Base-by-base conservation (phyloP, 2,888 invertebrate genomes). In the Oligia latruncula region DNA sequence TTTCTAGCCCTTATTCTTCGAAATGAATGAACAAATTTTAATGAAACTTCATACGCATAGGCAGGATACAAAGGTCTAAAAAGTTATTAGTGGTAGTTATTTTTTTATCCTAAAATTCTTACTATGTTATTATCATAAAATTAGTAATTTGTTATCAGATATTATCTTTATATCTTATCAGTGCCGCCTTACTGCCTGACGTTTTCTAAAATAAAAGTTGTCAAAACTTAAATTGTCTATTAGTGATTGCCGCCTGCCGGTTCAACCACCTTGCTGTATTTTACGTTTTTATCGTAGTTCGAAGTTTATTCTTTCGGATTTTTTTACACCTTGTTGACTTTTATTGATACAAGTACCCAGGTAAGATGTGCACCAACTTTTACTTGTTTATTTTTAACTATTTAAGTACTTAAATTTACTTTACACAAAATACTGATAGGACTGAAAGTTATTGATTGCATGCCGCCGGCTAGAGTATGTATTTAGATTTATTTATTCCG, bases 401-500 rank as follows among this genome's bases (percentile, higher is more conserved):
- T 78, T 55, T 68, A 29, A 29, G 29, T 29, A 46, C 3, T n/a
- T 40, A 60, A 2, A 40, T 73, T 46, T 8, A 43, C 5, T 3
- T 2, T 29, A 65, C 23, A 40, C 23, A 23, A 65, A 23, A 11
- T 65, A 13, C 0, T 23, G 40, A 40, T 65, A 65, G 0, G 40
- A 65, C 11, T 29, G 40, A 65, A 40, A 40, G 20, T 40, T 23
- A 65, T 5, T 11, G 23, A 65, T 40, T 65, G 11, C 40, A 40
- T 40, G 62, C 67, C 15, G 62, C 74, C 74, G 74, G 70, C 3
- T 40, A 52, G 3, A 8, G 13, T 55, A 23, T 17, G 35, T 15
- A 29, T 52, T 64, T 68, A 52, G 43, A 64, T 82, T 76, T 68
- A 82, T 82, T 86, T 86, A 86, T 65, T 82, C 64, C 13, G 23